Evolutionary conservation across 2,888 invertebrate genomes (phyloP).

Genomic region (Chesias legatella): DNA sequence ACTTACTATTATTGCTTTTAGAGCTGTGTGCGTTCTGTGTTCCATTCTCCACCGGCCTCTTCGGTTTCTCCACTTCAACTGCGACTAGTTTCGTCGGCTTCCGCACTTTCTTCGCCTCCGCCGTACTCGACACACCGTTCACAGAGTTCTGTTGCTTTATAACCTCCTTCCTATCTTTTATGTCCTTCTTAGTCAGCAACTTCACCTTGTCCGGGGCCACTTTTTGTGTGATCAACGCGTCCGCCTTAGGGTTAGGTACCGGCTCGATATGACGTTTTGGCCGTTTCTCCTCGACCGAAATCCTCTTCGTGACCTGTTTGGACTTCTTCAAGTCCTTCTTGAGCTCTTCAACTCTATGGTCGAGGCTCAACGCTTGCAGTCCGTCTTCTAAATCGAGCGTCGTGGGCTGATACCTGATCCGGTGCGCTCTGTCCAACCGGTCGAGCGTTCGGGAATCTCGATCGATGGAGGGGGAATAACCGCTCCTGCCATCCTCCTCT

Average conservation of each 20-base stretch:
- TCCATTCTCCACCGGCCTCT: slow-evolving; percentile 57
- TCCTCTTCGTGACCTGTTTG: slow-evolving; percentile 53
- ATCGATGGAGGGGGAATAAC: slow-evolving; percentile 78
- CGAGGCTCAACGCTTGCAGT: slow-evolving; percentile 74
- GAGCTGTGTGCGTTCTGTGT: slow-evolving; percentile 46
- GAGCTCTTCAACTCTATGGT: slow-evolving; percentile 74
- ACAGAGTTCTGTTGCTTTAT: slow-evolving; percentile 61
- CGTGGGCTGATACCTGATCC: slow-evolving; percentile 73
- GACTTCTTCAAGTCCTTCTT: slow-evolving; percentile 64
- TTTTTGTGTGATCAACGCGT: slow-evolving; percentile 56
- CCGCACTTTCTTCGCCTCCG: slow-evolving; percentile 60
- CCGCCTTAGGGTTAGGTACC: slow-evolving; percentile 56
- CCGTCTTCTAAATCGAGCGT: slow-evolving; percentile 80
- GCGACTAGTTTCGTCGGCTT: slow-evolving; percentile 54
- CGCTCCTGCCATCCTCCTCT: slow-evolving; percentile 84
- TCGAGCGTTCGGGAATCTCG: slow-evolving; percentile 70
- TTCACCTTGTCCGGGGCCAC: slow-evolving; percentile 68
- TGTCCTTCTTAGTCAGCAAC: slow-evolving; percentile 61
- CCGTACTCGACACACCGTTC: slow-evolving; percentile 45
- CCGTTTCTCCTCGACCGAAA: slow-evolving; percentile 52
- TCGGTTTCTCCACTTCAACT: slow-evolving; percentile 52
- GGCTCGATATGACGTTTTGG: slow-evolving; percentile 60
- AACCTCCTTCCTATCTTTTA: slow-evolving; percentile 63
- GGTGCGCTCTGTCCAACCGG: slow-evolving; percentile 64
- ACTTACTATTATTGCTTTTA: slow-evolving; percentile 52